A percentile compares a stretch with the other conserved stretches of the same genome.
phyloP scores from a whole-genome alignment of 2,888 invertebrate species.

The Spilarctia lutea region DNA sequence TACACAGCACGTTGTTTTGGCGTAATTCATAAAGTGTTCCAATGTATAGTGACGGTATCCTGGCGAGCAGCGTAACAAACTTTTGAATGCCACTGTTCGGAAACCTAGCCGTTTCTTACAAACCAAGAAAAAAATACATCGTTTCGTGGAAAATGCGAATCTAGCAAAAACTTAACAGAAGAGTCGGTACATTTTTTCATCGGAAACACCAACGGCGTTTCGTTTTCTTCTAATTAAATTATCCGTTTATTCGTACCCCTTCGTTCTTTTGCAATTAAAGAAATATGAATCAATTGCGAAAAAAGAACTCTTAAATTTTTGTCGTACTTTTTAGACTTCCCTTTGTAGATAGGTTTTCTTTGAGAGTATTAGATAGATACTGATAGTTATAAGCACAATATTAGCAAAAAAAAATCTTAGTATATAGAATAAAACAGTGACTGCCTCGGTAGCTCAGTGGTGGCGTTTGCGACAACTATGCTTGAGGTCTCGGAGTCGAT shows the following conservation, averaged over 20 bases:
- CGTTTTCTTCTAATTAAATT: constrained; percentile 52
- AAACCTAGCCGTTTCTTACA: constrained; percentile 53
- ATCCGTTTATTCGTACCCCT: constrained; percentile 47
- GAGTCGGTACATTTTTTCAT: constrained; percentile 38
- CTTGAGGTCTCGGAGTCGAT: too few relatives aligned
- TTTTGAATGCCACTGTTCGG: constrained; percentile 53
- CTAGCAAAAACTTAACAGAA: constrained; percentile 34
- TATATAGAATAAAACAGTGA: background rate
- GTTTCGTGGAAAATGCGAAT: constrained; percentile 29
- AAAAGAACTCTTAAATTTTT: constrained; percentile 34
- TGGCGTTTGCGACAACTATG: too few relatives aligned
- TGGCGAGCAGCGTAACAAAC: constrained; percentile 66
- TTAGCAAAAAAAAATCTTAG: background rate
- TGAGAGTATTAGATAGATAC: background rate
- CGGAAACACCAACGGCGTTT: constrained; percentile 30
- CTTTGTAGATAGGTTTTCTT: background rate
- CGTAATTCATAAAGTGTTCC: constrained; percentile 56
- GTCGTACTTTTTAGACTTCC: background rate
- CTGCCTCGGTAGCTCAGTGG: too few relatives aligned
- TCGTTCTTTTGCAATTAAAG: constrained; percentile 46
- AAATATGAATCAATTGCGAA: constrained; percentile 38
- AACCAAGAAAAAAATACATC: constrained; percentile 38
- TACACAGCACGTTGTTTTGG: constrained; percentile 39
- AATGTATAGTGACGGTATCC: constrained; percentile 42
- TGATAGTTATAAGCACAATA: background rate